A percentile compares a stretch with the other conserved stretches of the same genome.
Conservation (phyloP, 2,797 vertebrate genomes). For the Todus mexicanus region DNA sequence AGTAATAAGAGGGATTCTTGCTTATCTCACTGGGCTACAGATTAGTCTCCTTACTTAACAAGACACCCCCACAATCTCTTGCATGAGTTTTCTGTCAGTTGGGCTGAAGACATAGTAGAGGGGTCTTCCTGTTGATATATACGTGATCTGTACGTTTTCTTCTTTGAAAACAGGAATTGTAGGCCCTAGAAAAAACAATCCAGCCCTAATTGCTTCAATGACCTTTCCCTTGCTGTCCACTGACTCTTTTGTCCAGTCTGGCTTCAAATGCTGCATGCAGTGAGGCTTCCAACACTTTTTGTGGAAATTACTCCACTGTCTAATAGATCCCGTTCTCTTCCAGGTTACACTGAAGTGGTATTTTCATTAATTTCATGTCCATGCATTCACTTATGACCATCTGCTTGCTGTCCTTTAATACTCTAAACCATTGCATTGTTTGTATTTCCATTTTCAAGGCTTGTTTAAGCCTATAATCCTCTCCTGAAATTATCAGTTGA, state of each 20-base stretch:
- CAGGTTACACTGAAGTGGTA: neutral
- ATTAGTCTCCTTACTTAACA: neutral
- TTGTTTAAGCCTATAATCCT: constrained; percentile 34
- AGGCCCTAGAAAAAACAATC: neutral
- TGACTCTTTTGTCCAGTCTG: neutral
- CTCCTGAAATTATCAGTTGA: constrained; percentile 23
- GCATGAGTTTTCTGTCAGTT: neutral
- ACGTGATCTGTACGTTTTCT: neutral
- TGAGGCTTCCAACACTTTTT: neutral
- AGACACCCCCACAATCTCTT: neutral
- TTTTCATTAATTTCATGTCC: constrained; percentile 46
- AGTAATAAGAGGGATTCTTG: neutral
- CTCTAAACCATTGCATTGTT: constrained; percentile 7
- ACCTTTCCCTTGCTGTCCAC: neutral
- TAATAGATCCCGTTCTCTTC: neutral
- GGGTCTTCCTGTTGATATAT: neutral
- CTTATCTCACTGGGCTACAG: neutral
- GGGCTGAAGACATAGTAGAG: neutral
- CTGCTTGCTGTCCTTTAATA: constrained; percentile 42
- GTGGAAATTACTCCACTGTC: neutral
- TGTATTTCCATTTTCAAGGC: neutral
- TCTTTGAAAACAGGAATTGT: neutral
- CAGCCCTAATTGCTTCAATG: neutral
- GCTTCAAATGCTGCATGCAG: neutral
- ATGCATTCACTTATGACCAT: neutral